phyloP scores from a whole-genome alignment of 2,113 vertebrate genomes.

The Oreocharis arfaki region DNA sequence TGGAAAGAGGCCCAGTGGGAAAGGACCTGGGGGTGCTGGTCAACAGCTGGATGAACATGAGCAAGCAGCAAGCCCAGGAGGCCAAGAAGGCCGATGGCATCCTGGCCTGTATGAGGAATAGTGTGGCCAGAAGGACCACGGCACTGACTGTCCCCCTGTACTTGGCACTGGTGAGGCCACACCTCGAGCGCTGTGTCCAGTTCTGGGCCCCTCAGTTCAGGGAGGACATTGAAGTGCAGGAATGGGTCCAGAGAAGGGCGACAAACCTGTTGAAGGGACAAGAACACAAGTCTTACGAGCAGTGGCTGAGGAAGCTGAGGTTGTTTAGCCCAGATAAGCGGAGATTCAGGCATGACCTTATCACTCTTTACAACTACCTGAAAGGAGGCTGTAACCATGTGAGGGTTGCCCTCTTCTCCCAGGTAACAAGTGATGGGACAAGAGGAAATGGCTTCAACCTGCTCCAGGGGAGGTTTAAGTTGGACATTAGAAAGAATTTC shows the following conservation, averaged over 20 bases:
- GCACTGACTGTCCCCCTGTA: too few relatives aligned
- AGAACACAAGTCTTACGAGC: background rate
- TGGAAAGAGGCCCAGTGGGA: background rate
- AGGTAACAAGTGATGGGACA: background rate
- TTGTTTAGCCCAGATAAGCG: background rate
- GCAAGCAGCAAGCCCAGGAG: background rate
- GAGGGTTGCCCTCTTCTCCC: background rate
- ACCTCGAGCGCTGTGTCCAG: accelerated
- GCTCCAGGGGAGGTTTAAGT: background rate
- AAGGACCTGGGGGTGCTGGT: background rate
- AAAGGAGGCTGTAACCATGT: background rate
- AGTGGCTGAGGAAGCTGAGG: background rate
- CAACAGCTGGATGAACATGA: background rate
- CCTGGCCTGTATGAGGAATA: background rate
- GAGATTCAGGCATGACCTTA: too few relatives aligned
- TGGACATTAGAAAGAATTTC: background rate
- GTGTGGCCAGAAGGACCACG: background rate
- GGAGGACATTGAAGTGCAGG: background rate
- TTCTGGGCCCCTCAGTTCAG: background rate
- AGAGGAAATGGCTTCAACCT: background rate
- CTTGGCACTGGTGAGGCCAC: background rate
- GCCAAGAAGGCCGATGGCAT: background rate
- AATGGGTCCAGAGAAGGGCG: background rate
- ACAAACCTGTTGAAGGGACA: background rate
- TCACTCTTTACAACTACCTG: background rate